phyloP scores from a whole-genome alignment of 2,113 vertebrate genomes.

The Gopherus flavomarginatus region DNA sequence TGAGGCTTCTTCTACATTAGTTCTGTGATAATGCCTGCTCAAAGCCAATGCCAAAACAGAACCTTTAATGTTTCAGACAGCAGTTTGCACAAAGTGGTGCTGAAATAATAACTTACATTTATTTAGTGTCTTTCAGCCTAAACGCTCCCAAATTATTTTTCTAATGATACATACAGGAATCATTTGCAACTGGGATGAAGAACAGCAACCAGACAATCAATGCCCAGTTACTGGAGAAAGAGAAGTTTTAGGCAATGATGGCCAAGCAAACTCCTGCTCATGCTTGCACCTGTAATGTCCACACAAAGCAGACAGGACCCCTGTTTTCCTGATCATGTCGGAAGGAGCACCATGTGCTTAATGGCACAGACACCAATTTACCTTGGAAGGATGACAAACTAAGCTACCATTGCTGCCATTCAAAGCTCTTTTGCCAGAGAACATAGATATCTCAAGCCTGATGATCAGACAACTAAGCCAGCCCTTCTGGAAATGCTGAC shows the following conservation, averaged over 20 bases:
- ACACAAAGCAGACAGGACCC: too few relatives aligned
- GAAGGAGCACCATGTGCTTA: not conserved
- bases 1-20: not conserved
- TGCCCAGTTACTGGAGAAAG: not conserved
- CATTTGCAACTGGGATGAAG: not conserved
- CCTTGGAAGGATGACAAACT: not conserved
- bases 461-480: not conserved
- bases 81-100: not conserved
- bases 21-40: not conserved
- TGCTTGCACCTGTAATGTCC: not conserved
- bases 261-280: not conserved
- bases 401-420: not conserved
- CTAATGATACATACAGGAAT: not conserved
- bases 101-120: not conserved
- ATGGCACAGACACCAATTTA: not conserved
- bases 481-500: not conserved
- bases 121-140: not conserved
- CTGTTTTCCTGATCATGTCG: not conserved
- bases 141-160: not conserved
- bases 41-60: not conserved
- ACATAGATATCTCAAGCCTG: not conserved
- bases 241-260: not conserved
- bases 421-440: not conserved
- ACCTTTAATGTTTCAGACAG: not conserved
- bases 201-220: not conserved